Conservation (phyloP, 2,888 invertebrate species). For the Leptinotarsa rubiginosa region DNA sequence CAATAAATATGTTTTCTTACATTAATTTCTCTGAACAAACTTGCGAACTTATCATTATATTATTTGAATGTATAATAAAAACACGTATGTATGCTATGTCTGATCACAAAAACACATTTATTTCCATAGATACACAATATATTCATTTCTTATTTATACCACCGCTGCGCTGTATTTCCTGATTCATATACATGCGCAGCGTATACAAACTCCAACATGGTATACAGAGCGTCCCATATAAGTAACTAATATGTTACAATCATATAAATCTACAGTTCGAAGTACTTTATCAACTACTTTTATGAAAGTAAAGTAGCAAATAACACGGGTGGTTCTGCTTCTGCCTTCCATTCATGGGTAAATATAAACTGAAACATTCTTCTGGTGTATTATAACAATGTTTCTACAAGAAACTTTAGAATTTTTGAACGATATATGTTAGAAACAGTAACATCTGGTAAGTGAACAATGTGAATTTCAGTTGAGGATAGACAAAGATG, state of each 20-base stretch:
- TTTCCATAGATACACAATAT: too few species aligned
- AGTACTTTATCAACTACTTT: background rate
- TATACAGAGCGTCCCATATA: too few species aligned
- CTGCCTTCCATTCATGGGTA: background rate
- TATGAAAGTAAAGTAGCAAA: background rate
- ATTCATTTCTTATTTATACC: too few species aligned
- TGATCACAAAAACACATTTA: too few species aligned
- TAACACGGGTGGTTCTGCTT: background rate
- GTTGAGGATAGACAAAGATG: constrained; percentile 91
- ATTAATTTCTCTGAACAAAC: too few species aligned
- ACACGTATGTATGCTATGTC: too few species aligned
- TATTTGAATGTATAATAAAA: too few species aligned
- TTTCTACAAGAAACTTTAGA: background rate
- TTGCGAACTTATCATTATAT: too few species aligned
- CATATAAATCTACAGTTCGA: background rate
- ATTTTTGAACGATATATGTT: background rate
- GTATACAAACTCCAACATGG: too few species aligned
- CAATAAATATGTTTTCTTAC: too few species aligned
- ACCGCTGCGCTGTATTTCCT: too few species aligned
- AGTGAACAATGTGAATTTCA: constrained; percentile 64
- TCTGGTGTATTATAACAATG: background rate
- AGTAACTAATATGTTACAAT: background rate
- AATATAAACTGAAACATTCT: background rate
- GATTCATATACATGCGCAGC: too few species aligned
- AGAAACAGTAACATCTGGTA: background rate